These are phyloP conservation scores for Halocaridina rubra DNA, from an alignment of 2,888 invertebrate species.

Conservation along the genomic window DNA sequence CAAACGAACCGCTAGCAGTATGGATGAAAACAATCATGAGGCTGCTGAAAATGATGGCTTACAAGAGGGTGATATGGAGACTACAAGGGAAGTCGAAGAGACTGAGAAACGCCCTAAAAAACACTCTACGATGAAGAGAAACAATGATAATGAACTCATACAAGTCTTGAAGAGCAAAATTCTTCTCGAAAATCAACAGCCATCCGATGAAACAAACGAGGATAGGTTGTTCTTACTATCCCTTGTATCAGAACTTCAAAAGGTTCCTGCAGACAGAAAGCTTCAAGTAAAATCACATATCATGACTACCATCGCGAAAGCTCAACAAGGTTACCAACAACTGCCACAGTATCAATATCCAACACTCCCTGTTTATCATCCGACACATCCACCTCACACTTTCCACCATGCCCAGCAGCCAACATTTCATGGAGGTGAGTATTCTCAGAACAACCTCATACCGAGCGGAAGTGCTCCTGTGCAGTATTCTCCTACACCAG, in stretches of 20 bases:
- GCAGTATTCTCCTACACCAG: background rate
- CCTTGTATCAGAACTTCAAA: constrained; percentile 25
- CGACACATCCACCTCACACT: constrained; percentile 17
- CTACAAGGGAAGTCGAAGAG: background rate
- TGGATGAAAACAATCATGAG: background rate
- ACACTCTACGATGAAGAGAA: constrained; percentile 11
- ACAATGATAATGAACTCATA: constrained; percentile 5
- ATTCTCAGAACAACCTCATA: background rate
- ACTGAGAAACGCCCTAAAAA: constrained; percentile 6
- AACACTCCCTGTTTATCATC: background rate
- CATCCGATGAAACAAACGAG: constrained; percentile 26
- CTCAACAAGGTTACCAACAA: constrained; percentile 9
- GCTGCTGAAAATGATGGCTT: background rate
- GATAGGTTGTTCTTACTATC: constrained; percentile 24
- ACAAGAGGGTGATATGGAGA: background rate
- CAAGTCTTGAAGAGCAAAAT: constrained; percentile 18
- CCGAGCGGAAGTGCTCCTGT: constrained; percentile 11
- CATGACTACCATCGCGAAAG: background rate
- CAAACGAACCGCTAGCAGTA: constrained; percentile 16
- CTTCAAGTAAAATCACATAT: constrained; percentile 12
- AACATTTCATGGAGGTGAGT: background rate
- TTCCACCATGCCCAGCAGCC: constrained; percentile 22
- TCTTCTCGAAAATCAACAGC: constrained; percentile 20
- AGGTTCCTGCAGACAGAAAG: constrained; percentile 71
- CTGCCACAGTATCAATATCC: background rate